phyloP scores from a whole-genome alignment of 64 coral and sea anemone species.

The Montipora foliosa region DNA sequence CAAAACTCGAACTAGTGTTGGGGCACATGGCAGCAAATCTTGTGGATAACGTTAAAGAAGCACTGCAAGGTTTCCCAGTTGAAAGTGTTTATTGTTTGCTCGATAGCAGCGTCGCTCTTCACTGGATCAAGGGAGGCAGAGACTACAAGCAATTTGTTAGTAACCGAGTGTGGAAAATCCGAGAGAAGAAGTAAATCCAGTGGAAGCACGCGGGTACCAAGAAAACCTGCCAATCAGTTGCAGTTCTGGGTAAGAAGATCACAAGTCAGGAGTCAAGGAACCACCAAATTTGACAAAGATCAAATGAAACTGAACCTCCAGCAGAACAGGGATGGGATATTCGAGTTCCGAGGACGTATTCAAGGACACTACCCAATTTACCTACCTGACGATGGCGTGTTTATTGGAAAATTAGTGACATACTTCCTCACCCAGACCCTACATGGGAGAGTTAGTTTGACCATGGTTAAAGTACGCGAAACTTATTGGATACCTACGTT shows the following conservation, averaged over 20 bases:
- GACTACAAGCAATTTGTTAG: constrained; percentile 53
- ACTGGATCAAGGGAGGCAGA: constrained; percentile 58
- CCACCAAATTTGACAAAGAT: constrained; percentile 50
- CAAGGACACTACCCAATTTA: constrained; percentile 55
- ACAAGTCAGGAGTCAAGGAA: constrained; percentile 19
- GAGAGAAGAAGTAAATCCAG: constrained; percentile 38
- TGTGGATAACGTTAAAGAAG: constrained; percentile 26
- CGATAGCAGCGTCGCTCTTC: constrained; percentile 36
- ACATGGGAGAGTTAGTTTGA: constrained; percentile 77
- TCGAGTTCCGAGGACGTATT: constrained; percentile 58
- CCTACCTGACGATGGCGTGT: constrained; percentile 5
- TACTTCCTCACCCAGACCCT: constrained; percentile 25
- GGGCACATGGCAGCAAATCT: constrained; percentile 60
- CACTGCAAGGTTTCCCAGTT: constrained; percentile 47
- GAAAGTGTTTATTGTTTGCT: constrained; percentile 22
- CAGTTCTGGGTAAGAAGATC: constrained; percentile 53
- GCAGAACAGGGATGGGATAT: constrained; percentile 40
- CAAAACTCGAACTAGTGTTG: constrained; percentile 51
- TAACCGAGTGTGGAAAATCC: constrained; percentile 50
- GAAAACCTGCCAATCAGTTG: constrained; percentile 59
- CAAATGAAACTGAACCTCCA: constrained; percentile 55
- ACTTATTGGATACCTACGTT: constrained; percentile 55
- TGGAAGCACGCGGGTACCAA: constrained; percentile 44
- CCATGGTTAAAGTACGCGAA: constrained; percentile 68
- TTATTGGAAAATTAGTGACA: constrained; percentile 63